phyloP scores from a whole-genome alignment of 2,888 invertebrate species.

The Dasysyrphus albostriatus region DNA sequence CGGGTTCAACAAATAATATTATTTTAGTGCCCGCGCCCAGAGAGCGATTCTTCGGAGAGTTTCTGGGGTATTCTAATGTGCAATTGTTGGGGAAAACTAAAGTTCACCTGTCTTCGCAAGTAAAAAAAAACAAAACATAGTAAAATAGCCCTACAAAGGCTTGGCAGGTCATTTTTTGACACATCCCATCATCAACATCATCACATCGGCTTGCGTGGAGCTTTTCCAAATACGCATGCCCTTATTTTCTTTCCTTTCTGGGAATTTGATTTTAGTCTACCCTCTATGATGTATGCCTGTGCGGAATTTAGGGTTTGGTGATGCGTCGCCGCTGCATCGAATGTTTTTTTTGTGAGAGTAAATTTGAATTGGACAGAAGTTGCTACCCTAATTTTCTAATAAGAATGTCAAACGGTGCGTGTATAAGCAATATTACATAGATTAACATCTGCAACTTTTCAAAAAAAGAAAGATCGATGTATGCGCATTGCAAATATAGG shows the following conservation, averaged over 20 bases:
- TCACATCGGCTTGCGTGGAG: neutral
- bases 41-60: conserved; percentile 32
- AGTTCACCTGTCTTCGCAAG: conserved; percentile 28
- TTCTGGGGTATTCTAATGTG: conserved; percentile 30
- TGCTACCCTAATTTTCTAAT: neutral
- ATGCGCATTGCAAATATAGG: no score
- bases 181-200: conserved; percentile 32
- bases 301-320: neutral
- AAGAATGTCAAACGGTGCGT: neutral
- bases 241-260: neutral
- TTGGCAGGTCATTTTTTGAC: conserved; percentile 59
- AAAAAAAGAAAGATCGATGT: no score
- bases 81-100: conserved; percentile 29
- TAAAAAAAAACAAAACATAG: neutral
- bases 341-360: no score
- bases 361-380: neutral
- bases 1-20: neutral
- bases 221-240: conserved; percentile 9
- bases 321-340: neutral
- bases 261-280: neutral
- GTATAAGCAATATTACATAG: neutral
- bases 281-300: neutral
- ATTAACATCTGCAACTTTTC: no score
- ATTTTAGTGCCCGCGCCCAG: neutral
- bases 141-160: conserved; percentile 33